phyloP scores from a whole-genome alignment of 2,888 invertebrate genomes.

The Melanargia galathea region DNA sequence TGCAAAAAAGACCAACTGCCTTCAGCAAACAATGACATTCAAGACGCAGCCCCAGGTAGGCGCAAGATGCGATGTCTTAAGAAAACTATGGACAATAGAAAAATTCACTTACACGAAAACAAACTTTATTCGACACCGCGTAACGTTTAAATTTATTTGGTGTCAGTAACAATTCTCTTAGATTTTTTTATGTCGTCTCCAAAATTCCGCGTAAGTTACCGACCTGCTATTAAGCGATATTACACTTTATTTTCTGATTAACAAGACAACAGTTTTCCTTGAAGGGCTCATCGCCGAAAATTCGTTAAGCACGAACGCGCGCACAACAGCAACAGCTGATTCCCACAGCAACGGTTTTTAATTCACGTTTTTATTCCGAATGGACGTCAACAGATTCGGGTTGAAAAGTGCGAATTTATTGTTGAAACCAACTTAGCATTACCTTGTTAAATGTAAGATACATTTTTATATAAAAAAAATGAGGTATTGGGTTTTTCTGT shows the following conservation, averaged over 20 bases:
- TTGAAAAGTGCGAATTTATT: constrained; percentile 39
- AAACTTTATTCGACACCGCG: constrained; percentile 31
- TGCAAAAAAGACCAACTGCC: constrained; percentile 50
- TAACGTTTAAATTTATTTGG: constrained; percentile 40
- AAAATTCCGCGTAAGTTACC: constrained; percentile 34
- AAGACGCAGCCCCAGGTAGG: constrained; percentile 66
- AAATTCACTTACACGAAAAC: constrained; percentile 29
- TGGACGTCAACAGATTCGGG: constrained; percentile 38
- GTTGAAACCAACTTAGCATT: constrained; percentile 25
- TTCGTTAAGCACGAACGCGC: constrained; percentile 54
- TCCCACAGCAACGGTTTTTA: constrained; percentile 68
- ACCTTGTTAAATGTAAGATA: constrained; percentile 22
- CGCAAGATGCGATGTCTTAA: constrained; percentile 76
- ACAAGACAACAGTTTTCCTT: constrained; percentile 31
- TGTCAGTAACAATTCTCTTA: constrained; percentile 27
- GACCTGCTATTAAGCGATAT: constrained; percentile 18
- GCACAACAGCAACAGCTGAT: constrained; percentile 71
- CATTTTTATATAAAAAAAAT: too few relatives aligned
- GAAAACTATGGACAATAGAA: constrained; percentile 54
- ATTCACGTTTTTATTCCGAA: constrained; percentile 40
- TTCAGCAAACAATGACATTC: constrained; percentile 54
- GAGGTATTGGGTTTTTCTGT: too few relatives aligned
- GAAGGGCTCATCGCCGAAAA: constrained; percentile 47
- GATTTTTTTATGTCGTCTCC: constrained; percentile 35
- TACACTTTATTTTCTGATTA: constrained; percentile 23